Evolutionary conservation across 2,888 invertebrate species (phyloP), one percentile per base, ranked within the genome.

Genomic region (Gortyna flavago): DNA sequence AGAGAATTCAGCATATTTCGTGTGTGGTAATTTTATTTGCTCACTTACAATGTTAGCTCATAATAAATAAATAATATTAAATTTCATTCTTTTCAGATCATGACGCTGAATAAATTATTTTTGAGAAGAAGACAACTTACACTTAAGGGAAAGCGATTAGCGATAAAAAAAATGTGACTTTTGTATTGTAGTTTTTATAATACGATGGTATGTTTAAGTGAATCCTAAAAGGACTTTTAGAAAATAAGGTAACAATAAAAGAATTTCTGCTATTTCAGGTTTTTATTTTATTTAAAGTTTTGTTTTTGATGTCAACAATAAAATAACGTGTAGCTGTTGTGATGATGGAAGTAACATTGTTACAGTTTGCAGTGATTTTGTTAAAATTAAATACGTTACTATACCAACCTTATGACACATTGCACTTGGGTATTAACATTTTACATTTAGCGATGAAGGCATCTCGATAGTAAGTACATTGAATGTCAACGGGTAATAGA

Each of bases 261-360:
- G 90, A 89, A 89, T 86, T 90, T 91, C 89, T 87, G 89, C 92
- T 93, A 92, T 93, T 94, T 94, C 91, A 91, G 90, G 86, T 89
- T 93, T 94, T 93, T 92, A 93, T 93, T 95, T 95, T 92, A 93
- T 93, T 93, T 92, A 92, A 86, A 87, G 88, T 92, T 92, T 93
- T 94, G 92, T 92, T 93, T 93, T 94, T 93, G 91, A 92, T 91
- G 92, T 95, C 93, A 94, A 94, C 93, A 95, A 93, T 92, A 91
- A 88, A 89, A 91, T 90, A 91, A 89, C 83, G 89, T 88, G 84
- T 90, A 85, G 83, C 75, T 81, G 77, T 79, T 89, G 89, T 88
- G 87, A 87, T 88, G 84, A 76, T 85, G 71, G 61, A 74, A 71
- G 48, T 76, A 85, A 88, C 75, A 84, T 80, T 84, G 71, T 87